Evolutionary conservation across 2,113 vertebrate genomes (phyloP).

Genomic region (Antigone vipio): DNA sequence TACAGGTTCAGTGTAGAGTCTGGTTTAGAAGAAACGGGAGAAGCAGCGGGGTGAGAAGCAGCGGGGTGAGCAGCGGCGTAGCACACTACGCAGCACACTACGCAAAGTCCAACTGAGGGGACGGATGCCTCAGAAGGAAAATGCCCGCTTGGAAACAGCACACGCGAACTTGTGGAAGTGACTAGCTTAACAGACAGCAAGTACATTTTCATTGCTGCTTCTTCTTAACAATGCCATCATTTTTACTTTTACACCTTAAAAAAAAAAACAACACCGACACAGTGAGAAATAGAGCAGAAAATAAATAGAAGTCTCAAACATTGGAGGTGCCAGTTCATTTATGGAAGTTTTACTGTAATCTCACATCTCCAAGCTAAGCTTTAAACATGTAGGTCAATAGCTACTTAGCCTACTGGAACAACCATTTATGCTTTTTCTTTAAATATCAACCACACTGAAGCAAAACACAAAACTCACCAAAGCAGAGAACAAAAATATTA

Average conservation of each 20-base stretch:
- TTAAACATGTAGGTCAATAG: not conserved
- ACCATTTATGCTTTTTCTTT: not conserved
- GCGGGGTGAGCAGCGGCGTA: rapidly evolving
- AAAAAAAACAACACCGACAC: not conserved
- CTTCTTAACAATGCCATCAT: not conserved
- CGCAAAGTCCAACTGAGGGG: not conserved
- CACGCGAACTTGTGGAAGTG: rapidly evolving
- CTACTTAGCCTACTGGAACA: not conserved
- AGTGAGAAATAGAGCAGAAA: not conserved
- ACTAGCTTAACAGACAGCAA: not conserved
- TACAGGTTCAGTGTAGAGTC: not conserved
- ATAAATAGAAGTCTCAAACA: not conserved
- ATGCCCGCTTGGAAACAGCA: not conserved
- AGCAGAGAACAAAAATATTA: not conserved
- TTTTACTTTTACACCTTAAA: not conserved
- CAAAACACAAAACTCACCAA: not conserved
- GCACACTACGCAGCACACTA: not conserved
- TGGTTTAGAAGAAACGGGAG: not conserved
- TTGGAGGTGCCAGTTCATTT: not conserved
- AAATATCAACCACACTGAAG: not conserved
- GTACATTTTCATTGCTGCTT: not conserved
- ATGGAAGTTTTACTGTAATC: not conserved
- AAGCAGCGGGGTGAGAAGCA: not conserved
- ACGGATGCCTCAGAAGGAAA: not conserved
- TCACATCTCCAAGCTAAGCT: not conserved